These are phyloP conservation scores for Erpetoichthys calabaricus DNA, from an alignment of 2,797 vertebrate genomes.

Conservation along the genomic window DNA sequence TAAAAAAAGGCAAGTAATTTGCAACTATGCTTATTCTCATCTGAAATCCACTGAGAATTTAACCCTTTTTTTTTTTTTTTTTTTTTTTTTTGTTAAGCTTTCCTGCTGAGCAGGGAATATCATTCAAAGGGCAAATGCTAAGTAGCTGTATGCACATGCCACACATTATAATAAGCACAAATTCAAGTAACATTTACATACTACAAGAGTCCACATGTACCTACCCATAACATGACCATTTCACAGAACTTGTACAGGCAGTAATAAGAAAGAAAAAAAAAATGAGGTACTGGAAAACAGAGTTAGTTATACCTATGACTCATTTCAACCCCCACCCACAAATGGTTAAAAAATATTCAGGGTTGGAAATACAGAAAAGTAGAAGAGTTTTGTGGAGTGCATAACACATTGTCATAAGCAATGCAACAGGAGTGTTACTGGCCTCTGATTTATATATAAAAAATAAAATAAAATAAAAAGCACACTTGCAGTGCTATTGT, in stretches of 20 bases:
- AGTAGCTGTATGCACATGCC: conserved; percentile 80
- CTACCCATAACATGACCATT: conserved; percentile 82
- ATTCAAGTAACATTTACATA: conserved; percentile 99
- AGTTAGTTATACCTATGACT: conserved; percentile 70
- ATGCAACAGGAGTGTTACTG: conserved; percentile 82
- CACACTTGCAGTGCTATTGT: too few species aligned
- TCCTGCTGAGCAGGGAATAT: conserved; percentile 74
- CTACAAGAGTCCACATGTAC: conserved; percentile 87
- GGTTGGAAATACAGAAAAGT: conserved; percentile 52
- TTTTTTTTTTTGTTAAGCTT: conserved; percentile 33
- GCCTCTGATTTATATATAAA: conserved; percentile 13
- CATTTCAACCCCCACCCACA: conserved; percentile 21
- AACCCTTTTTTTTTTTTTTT: conserved; percentile 38
- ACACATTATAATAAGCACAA: conserved; percentile 83
- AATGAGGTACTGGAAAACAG: conserved; percentile 82
- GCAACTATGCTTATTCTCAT: conserved; percentile 50
- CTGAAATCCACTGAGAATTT: conserved; percentile 33
- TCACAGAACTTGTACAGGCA: conserved; percentile 92
- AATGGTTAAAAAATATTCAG: conserved; percentile 60
- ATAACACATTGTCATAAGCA: conserved; percentile 65
- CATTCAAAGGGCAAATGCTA: conserved; percentile 76
- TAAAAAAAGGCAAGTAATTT: conserved; percentile 3
- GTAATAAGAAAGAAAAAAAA: conserved; percentile 63
- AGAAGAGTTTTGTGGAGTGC: conserved; percentile 59
- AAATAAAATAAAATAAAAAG: too few species aligned